Evolutionary conservation across 2,113 vertebrate genomes (phyloP), one percentile per base, ranked within the genome.

Genomic region (Antechinus stuartii): DNA sequence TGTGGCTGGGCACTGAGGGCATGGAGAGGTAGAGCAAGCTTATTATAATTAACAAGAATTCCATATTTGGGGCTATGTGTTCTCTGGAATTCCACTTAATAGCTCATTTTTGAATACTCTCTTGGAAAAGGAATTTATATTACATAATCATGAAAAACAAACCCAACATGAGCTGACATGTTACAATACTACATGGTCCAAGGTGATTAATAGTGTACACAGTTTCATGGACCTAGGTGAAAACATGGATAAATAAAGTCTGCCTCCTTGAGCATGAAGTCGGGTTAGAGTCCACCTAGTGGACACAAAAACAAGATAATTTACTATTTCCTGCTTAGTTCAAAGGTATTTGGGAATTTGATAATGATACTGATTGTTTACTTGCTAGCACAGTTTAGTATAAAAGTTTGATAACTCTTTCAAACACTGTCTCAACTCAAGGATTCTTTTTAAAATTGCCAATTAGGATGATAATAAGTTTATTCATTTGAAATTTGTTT

Each of bases 101-200:
- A 97, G 94, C 90, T 96, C 95, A 97, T 97, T 97, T 98, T 96
- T 94, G 97, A 98, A 98, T 98, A 97, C 96, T 96, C 97, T 97
- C 97, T 98, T 98, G 96, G 98, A 98, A 98, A 97, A 98, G 98
- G 98, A 99, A 99, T 99, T 98, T 97, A 91, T 96, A 98, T 99
- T 99, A 98, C 98, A 98, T 98, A 99, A 99, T 96, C 97, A 95
- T 96, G 96, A 98, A 98, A 98, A 98, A 98, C 98, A 99, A 98
- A 98, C 98, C 90, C 97, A 96, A 97, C 98, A 97, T 98, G 99
- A 99, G 93, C 98, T 95, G 97, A 98, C 99, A 98, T 90, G 98
- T 98, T 98, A 54, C 2, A 97, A 95, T 94, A 94, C 95, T 98
- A 96, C 89, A 94, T 11, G 0, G 97, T 97, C 98, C 97, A 95